Percentiles rank a stretch among this genome's conserved stretches.
These are phyloP conservation scores for Seriola dumerili DNA, from an alignment of 2,113 vertebrate species.

Conservation along the genomic window DNA sequence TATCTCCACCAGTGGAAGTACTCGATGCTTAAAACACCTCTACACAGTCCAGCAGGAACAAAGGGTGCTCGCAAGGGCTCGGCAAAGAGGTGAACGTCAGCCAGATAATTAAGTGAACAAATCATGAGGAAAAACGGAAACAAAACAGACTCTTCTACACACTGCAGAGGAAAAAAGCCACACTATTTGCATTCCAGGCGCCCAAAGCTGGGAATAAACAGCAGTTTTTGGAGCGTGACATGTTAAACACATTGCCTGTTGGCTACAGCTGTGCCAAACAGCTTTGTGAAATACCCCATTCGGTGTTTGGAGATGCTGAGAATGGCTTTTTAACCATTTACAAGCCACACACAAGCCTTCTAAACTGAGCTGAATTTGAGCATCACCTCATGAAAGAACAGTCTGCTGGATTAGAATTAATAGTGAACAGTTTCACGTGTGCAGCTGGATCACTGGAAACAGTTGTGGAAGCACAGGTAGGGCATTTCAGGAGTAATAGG, in stretches of 20 bases:
- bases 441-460: constrained; percentile 43
- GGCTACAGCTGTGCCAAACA: constrained; percentile 70
- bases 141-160: constrained; percentile 57
- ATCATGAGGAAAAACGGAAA: constrained; percentile 69
- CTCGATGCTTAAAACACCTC: constrained; percentile 45
- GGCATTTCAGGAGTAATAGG: constrained; percentile 52
- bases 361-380: constrained; percentile 31
- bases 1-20: constrained; percentile 37
- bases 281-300: constrained; percentile 75
- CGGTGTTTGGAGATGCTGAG: constrained; percentile 64
- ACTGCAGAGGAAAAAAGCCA: constrained; percentile 48
- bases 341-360: constrained; percentile 34
- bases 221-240: constrained; percentile 81
- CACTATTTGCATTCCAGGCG: constrained; percentile 78
- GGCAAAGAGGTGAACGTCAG: constrained; percentile 63
- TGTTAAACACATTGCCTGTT: constrained; percentile 83
- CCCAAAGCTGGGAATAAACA: constrained; percentile 77
- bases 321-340: constrained; percentile 72
- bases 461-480: constrained; percentile 66
- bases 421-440: constrained; percentile 24
- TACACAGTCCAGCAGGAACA: constrained; percentile 61
- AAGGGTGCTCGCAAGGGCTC: constrained; percentile 48
- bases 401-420: constrained; percentile 33
- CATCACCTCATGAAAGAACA: constrained; percentile 32
- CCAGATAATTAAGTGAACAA: constrained; percentile 79